Base-by-base conservation (phyloP, 2,888 invertebrate species). In the Pogonocherus hispidulus region DNA sequence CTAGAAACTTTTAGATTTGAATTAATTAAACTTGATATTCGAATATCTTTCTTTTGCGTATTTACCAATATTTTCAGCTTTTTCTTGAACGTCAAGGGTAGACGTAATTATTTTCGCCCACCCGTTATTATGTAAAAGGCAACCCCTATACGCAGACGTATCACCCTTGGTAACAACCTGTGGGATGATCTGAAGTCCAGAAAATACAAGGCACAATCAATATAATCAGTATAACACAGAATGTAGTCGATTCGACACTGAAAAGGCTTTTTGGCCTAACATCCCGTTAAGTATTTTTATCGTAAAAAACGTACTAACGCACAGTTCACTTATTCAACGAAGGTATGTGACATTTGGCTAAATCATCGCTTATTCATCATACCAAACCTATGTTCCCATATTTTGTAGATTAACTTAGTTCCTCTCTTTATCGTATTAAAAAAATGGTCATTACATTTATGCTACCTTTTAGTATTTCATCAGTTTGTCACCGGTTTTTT, bases 201-300 rank as follows among this genome's bases (percentile, higher is more conserved):
- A 55, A 63, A 68, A 57, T 41, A 44, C 67, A 67, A 71, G 69
- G 63, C 64, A 44, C 35, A 72, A 74, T 72, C 72, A 59, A 75
- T 71, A 69, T 66, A 32, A 60, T 56, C 77, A 84, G 83, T 84
- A 78, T 78, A 72, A 73, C 79, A 79, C 82, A 83, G 76, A 82
- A 84, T 84, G 84, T 84, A 84, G 84, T 80, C 80, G 75, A 63
- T 72, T 71, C 69, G 74, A 70, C 68, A 75, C 71, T 63, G 65
- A 70, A 69, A 73, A 74, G 80, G 81, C 82, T 80, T 60, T 76
- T 18, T 49, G 56, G 73, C 71, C 73, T 71, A 65, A 55, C 8
- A 47, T 14, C 27, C 32, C 46, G 54, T 57, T 35, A 46, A 59
- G 27, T 19, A 55, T 47, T 18, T 19, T 27, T 27, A 41, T 23